Conservation (phyloP, 2,888 invertebrate genomes). For the Noctua janthe region DNA sequence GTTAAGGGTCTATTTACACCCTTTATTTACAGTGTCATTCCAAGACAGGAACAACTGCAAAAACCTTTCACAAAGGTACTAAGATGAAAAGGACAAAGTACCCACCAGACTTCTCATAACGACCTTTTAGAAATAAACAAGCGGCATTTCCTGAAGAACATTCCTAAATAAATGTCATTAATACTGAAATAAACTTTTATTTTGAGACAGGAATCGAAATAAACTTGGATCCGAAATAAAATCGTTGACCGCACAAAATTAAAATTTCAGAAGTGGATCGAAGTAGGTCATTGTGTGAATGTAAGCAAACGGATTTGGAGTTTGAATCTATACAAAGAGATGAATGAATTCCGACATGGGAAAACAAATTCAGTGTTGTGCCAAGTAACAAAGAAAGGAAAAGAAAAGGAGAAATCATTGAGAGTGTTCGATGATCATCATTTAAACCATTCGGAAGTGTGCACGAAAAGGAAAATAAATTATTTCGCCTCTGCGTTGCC, state of each 20-base stretch:
- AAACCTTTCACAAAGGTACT: background rate
- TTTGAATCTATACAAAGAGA: conserved; percentile 16
- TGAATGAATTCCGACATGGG: conserved; percentile 26
- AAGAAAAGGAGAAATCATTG: background rate
- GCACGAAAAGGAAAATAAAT: background rate
- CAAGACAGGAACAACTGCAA: conserved; percentile 3
- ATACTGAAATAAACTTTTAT: conserved; percentile 46
- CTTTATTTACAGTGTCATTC: conserved; percentile 6
- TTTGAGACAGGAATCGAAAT: conserved; percentile 53
- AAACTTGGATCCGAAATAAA: conserved; percentile 39
- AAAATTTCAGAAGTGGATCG: conserved; percentile 49
- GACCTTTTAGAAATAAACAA: background rate
- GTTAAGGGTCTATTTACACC: too few relatives aligned
- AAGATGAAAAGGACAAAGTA: conserved; percentile 4
- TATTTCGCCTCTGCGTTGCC: background rate
- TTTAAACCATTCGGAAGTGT: background rate
- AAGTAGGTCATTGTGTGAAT: conserved; percentile 55
- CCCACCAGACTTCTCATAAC: background rate
- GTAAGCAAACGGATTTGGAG: conserved; percentile 29
- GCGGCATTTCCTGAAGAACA: conserved; percentile 34
- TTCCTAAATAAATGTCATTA: conserved; percentile 33
- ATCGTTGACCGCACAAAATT: conserved; percentile 49
- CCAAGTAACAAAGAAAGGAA: conserved; percentile 15
- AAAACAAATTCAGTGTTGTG: conserved; percentile 12
- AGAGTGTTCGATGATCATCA: conserved; percentile 1